Percentiles rank a stretch among this genome's conserved stretches.
Conservation (phyloP, 30 jellyfish, hydroid and myxozoan species). For the Euphysa ruthae region DNA sequence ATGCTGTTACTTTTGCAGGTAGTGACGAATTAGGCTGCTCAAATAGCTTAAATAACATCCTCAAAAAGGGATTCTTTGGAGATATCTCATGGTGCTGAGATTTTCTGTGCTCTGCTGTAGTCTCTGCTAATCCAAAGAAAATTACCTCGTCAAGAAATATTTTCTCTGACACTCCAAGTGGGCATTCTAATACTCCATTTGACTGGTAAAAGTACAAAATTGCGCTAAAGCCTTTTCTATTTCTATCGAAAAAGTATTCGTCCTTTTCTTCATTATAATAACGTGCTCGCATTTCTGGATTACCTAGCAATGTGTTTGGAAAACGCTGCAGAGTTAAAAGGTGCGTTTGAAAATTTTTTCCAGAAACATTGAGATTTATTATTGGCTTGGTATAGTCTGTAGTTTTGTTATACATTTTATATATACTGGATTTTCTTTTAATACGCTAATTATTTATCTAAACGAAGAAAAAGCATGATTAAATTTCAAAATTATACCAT, state of each 20-base stretch:
- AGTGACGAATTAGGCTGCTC: slow-evolving; percentile 78
- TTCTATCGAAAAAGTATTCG: slow-evolving; percentile 80
- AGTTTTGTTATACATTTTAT: too few species aligned
- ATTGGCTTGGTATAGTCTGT: too few species aligned
- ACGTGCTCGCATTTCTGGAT: slow-evolving; percentile 53
- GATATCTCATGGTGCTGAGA: slow-evolving; percentile 43
- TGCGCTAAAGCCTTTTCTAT: slow-evolving; percentile 74
- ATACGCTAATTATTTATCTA: too few species aligned
- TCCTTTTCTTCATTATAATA: slow-evolving; percentile 50
- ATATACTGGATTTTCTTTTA: too few species aligned
- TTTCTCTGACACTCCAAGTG: slow-evolving; percentile 71
- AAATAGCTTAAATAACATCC: slow-evolving; percentile 52
- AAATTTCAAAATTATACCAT: too few species aligned
- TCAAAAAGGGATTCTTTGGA: slow-evolving; percentile 38
- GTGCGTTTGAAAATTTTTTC: slow-evolving; percentile 66
- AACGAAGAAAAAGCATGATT: too few species aligned
- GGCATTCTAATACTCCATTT: slow-evolving; percentile 72
- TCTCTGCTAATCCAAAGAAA: slow-evolving; percentile 73
- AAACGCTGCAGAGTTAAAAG: slow-evolving; percentile 68
- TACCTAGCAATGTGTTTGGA: slow-evolving; percentile 80
- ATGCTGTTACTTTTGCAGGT: slow-evolving; percentile 50
- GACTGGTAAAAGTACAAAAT: slow-evolving; percentile 64
- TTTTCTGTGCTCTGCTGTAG: slow-evolving; percentile 26
- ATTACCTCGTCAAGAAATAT: slow-evolving; percentile 68
- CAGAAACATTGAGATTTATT: slow-evolving; percentile 49